A percentile compares a stretch with the other conserved stretches of the same genome.
These are phyloP conservation scores for Acanthosepion pharaonis DNA, from an alignment of 2,888 invertebrate species.

Conservation along the genomic window DNA sequence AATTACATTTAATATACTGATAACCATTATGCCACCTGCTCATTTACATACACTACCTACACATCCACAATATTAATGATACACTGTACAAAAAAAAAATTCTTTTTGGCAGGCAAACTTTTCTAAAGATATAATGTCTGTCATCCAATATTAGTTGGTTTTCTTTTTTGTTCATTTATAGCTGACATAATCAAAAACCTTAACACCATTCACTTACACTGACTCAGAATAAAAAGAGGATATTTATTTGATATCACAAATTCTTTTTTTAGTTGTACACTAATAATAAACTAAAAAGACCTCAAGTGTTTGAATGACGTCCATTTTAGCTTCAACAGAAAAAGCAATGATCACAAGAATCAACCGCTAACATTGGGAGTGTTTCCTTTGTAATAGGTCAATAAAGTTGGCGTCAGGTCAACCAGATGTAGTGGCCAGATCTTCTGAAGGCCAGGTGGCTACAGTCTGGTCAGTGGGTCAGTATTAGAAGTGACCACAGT, in stretches of 20 bases:
- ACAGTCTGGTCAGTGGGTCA: not conserved
- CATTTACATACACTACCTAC: too few relatives aligned
- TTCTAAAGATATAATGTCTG: too few relatives aligned
- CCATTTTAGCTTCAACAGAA: not conserved
- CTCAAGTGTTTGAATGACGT: not conserved
- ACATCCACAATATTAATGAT: too few relatives aligned
- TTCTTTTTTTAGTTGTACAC: not conserved
- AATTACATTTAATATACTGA: too few relatives aligned
- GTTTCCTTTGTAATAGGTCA: slow-evolving; percentile 33
- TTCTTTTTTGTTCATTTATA: too few relatives aligned
- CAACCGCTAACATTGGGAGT: not conserved
- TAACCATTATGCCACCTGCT: too few relatives aligned
- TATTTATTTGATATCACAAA: slow-evolving; percentile 12
- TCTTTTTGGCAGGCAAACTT: too few relatives aligned
- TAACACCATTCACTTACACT: too few relatives aligned
- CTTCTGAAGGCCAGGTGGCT: slow-evolving; percentile 9
- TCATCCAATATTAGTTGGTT: too few relatives aligned
- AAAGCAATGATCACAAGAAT: not conserved
- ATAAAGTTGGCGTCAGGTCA: slow-evolving; percentile 33
- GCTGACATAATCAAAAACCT: too few relatives aligned
- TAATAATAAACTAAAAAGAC: not conserved
- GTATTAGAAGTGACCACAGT: not conserved
- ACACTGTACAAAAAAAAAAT: too few relatives aligned
- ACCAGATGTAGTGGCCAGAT: slow-evolving; percentile 33
- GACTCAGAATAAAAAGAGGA: not conserved